Percentiles rank a stretch among this genome's conserved stretches.
Conservation (phyloP, 2,888 invertebrate genomes). For the Nesidiocoris tenuis region DNA sequence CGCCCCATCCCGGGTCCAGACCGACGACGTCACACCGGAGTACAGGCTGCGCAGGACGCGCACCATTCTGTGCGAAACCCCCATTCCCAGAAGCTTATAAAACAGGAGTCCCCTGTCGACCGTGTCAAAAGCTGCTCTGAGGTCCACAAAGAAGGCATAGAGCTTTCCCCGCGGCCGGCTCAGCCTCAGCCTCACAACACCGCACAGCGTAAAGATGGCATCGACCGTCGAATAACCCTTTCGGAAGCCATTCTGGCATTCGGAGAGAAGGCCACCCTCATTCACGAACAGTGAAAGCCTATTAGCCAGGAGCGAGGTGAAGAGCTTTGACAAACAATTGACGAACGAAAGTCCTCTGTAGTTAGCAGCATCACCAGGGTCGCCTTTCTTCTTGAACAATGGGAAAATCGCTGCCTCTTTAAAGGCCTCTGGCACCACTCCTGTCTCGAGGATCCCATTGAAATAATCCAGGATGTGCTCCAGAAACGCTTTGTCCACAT, state of each 20-base stretch:
- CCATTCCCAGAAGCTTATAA: neutral
- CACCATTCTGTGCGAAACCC: neutral
- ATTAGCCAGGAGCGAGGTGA: neutral
- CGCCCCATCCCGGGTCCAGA: neutral
- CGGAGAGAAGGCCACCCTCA: neutral
- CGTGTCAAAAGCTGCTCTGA: too few relatives aligned
- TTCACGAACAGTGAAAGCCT: neutral
- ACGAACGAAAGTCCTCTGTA: neutral
- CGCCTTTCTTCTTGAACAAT: neutral
- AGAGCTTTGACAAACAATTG: neutral
- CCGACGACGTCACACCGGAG: neutral
- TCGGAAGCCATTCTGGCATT: conserved; percentile 11
- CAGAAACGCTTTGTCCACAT: neutral
- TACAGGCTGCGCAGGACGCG: neutral
- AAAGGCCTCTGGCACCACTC: neutral
- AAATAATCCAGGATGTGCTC: neutral
- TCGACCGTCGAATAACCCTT: conserved; percentile 17
- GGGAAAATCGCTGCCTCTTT: neutral
- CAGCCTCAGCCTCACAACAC: conserved; percentile 2
- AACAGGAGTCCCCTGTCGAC: neutral
- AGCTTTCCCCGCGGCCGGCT: neutral
- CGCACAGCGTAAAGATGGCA: neutral
- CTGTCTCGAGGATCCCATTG: neutral
- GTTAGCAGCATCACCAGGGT: neutral
- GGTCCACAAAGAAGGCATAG: too few relatives aligned